These are phyloP conservation scores for Athalia rosae DNA, from an alignment of 2,888 invertebrate genomes.

Conservation along the genomic window DNA sequence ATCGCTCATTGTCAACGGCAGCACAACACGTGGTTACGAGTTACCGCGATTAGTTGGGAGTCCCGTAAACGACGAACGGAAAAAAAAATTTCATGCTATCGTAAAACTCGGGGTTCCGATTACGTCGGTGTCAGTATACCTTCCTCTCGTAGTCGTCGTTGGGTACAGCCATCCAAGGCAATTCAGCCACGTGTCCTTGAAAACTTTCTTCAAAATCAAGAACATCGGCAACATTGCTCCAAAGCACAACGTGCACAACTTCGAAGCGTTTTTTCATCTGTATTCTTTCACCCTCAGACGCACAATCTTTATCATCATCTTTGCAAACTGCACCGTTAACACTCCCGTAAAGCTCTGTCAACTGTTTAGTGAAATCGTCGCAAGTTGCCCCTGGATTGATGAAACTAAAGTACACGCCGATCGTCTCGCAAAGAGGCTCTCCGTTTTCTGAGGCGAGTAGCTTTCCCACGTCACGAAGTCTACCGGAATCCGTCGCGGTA, in stretches of 20 bases:
- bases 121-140: slow-evolving; percentile 71
- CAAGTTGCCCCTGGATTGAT: slow-evolving; percentile 81
- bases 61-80: background rate
- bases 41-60: background rate
- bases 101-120: background rate
- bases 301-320: slow-evolving; percentile 59
- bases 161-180: slow-evolving; percentile 84
- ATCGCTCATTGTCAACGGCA: background rate
- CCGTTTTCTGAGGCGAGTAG: slow-evolving; percentile 57
- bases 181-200: slow-evolving; percentile 77
- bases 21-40: slow-evolving; percentile 15
- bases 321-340: slow-evolving; percentile 61
- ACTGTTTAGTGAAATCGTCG: slow-evolving; percentile 81
- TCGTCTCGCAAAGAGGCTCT: slow-evolving; percentile 69
- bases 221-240: slow-evolving; percentile 80
- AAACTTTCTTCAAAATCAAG: slow-evolving; percentile 81
- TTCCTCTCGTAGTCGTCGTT: slow-evolving; percentile 83
- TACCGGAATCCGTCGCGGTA: slow-evolving; percentile 51
- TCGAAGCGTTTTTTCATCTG: slow-evolving; percentile 75
- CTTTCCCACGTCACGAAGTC: slow-evolving; percentile 53
- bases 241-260: slow-evolving; percentile 82
- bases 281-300: no score
- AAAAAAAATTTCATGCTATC: background rate
- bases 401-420: slow-evolving; percentile 83
- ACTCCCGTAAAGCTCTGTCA: slow-evolving; percentile 76